A percentile compares a stretch with the other conserved stretches of the same genome.
Evolutionary conservation across 2,113 vertebrate species (phyloP).

Genomic region (Fulica atra): DNA sequence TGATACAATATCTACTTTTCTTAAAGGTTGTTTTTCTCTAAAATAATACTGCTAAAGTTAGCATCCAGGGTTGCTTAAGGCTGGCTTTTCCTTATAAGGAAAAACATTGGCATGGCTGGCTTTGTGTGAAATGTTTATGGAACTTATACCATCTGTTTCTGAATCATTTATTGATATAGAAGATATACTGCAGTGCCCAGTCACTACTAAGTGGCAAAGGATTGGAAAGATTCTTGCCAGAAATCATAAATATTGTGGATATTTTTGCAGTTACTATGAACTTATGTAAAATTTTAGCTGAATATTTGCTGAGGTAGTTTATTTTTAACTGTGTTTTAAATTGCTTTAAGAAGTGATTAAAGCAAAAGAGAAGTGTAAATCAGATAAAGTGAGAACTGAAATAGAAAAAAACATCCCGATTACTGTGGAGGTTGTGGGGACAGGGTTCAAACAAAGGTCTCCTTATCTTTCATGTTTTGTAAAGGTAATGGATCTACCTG

Average conservation of each 20-base stretch:
- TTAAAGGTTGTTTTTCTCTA: neutral
- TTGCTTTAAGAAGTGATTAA: neutral
- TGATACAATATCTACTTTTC: neutral
- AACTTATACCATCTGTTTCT: slow-evolving; percentile 46
- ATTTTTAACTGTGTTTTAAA: slow-evolving; percentile 18
- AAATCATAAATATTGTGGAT: slow-evolving; percentile 27
- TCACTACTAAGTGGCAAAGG: neutral
- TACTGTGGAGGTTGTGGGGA: neutral
- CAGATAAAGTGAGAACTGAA: neutral
- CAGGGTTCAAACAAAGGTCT: neutral
- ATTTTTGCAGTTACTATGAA: neutral
- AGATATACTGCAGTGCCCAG: neutral
- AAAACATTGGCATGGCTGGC: neutral
- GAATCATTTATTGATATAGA: slow-evolving; percentile 30
- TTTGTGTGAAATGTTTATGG: slow-evolving; percentile 36
- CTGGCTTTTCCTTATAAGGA: neutral
- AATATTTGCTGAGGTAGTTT: neutral
- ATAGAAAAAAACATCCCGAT: neutral
- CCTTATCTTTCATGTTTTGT: neutral
- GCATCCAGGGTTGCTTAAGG: neutral
- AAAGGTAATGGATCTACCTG: neutral
- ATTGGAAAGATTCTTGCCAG: neutral
- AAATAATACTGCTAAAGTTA: neutral
- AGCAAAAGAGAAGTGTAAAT: neutral
- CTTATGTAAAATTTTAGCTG: neutral